Evolutionary conservation across 1,140 invertebrate species (phyloP).

Genomic region (Calliphora vicina): DNA sequence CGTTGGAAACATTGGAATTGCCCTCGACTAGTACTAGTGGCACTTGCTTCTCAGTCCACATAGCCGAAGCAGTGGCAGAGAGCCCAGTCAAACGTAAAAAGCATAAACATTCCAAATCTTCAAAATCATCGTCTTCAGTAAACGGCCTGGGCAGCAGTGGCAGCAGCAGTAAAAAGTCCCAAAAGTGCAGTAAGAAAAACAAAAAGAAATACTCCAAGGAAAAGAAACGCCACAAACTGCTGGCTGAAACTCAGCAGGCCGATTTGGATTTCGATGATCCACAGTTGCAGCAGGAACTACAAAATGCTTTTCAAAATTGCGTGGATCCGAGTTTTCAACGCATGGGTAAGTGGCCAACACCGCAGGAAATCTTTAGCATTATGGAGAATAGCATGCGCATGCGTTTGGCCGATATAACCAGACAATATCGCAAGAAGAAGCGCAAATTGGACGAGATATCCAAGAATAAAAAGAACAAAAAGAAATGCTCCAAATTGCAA

Average conservation of each 20-base stretch:
- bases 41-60: background rate
- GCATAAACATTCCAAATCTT: constrained; percentile 63
- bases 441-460: constrained; percentile 78
- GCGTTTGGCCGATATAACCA: constrained; percentile 79
- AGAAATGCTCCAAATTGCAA: constrained; percentile 53
- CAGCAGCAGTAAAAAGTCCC: constrained; percentile 50
- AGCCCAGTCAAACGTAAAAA: constrained; percentile 55
- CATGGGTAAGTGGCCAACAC: constrained; percentile 65
- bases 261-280: constrained; percentile 60
- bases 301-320: constrained; percentile 53
- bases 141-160: constrained; percentile 6
- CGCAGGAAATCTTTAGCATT: constrained; percentile 71
- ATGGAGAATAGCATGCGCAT: constrained; percentile 83
- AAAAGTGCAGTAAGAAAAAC: constrained; percentile 56
- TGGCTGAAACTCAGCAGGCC: constrained; percentile 18
- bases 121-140: constrained; percentile 38
- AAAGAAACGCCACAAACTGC: constrained; percentile 36
- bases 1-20: constrained; percentile 59
- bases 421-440: constrained; percentile 84
- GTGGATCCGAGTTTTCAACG: constrained; percentile 54
- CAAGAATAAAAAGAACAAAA: constrained; percentile 57
- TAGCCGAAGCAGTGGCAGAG: background rate
- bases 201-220: constrained; percentile 55
- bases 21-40: constrained; percentile 52
- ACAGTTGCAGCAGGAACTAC: constrained; percentile 58